These are phyloP conservation scores for Cactoblastis cactorum DNA, from an alignment of 2,888 invertebrate genomes.

Conservation along the genomic window DNA sequence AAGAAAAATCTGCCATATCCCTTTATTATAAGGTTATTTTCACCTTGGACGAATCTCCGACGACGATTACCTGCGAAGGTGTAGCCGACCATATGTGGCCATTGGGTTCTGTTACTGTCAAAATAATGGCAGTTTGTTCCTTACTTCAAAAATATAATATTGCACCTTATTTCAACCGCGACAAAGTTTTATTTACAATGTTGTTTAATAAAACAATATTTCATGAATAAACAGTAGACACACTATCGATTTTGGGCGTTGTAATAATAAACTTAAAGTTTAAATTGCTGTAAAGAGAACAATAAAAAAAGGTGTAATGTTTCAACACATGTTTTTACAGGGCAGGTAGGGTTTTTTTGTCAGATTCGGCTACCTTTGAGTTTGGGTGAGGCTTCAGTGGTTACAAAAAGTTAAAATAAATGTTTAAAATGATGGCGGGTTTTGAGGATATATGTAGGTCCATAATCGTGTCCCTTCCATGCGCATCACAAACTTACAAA, in stretches of 20 bases:
- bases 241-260: background rate
- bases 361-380: background rate
- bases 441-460: background rate
- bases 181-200: background rate
- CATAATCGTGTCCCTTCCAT: background rate
- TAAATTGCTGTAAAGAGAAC: background rate
- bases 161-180: background rate
- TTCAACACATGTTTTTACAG: constrained; percentile 6
- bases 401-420: background rate
- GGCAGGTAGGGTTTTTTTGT: constrained; percentile 7
- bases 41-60: background rate
- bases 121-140: constrained; percentile 16
- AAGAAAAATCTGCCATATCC: background rate
- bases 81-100: constrained; percentile 31
- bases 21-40: background rate
- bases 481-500: too few relatives aligned
- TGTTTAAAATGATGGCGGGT: background rate
- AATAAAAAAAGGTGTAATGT: background rate
- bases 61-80: constrained; percentile 39
- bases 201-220: background rate
- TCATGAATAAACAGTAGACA: background rate
- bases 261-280: background rate
- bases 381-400: background rate
- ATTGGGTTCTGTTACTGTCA: constrained; percentile 33
- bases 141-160: background rate